Conservation (phyloP, 2,797 vertebrate species). For the Brachyalestes nurse region DNA sequence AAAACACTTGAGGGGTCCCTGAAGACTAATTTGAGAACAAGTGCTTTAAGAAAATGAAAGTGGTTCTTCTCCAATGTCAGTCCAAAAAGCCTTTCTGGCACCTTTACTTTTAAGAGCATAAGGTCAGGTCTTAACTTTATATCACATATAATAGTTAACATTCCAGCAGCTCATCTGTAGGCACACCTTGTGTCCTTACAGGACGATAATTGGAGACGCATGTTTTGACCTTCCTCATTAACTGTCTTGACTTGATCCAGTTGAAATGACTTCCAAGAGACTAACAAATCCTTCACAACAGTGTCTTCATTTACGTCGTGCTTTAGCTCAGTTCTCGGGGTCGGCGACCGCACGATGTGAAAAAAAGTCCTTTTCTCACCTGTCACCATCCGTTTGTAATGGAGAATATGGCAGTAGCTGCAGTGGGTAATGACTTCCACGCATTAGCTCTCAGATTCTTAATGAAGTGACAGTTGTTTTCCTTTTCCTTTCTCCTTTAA, state of each 20-base stretch:
- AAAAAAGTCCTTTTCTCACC: conserved; percentile 11
- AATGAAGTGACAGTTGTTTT: conserved; percentile 56
- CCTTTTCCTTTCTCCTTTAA: conserved; percentile 24
- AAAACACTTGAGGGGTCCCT: too few relatives aligned
- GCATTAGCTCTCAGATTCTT: conserved; percentile 49
- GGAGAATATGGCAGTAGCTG: conserved; percentile 23
- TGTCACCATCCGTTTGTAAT: conserved; percentile 36
- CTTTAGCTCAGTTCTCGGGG: conserved; percentile 27
- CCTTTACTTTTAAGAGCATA: neutral
- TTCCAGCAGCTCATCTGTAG: conserved; percentile 6
- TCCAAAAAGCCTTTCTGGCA: neutral
- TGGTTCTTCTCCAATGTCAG: neutral
- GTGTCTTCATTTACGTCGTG: conserved; percentile 28
- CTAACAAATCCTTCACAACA: conserved; percentile 10
- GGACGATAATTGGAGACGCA: conserved; percentile 49
- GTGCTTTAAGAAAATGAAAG: neutral
- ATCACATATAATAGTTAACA: neutral
- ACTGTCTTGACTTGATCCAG: conserved; percentile 37
- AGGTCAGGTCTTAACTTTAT: neutral
- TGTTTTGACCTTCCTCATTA: conserved; percentile 45
- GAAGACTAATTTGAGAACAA: too few relatives aligned
- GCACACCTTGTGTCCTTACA: conserved; percentile 21
- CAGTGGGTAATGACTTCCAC: conserved; percentile 41
- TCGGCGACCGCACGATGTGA: conserved; percentile 18
- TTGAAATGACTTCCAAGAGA: conserved; percentile 26